phyloP scores from a whole-genome alignment of 2,888 invertebrate species.

The Campopleginae sp. region DNA sequence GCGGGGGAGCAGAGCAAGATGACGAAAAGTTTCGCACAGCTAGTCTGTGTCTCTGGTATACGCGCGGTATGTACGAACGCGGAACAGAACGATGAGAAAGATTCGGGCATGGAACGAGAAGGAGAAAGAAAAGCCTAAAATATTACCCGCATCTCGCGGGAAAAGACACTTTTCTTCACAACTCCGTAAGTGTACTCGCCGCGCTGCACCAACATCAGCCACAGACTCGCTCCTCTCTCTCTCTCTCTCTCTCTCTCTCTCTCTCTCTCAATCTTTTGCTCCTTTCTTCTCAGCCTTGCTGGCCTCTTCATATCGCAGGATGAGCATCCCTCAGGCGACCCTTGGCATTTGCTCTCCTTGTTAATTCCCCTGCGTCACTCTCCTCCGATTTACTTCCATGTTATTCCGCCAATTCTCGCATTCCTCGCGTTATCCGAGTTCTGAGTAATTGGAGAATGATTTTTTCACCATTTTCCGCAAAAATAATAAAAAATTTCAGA shows the following conservation, averaged over 20 bases:
- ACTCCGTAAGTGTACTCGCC: constrained; percentile 71
- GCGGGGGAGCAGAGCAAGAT: constrained; percentile 64
- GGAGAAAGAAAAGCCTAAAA: constrained; percentile 74
- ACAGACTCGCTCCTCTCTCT: constrained; percentile 28
- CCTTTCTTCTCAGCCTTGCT: constrained; percentile 23
- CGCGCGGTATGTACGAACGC: constrained; percentile 71
- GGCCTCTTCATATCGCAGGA: constrained; percentile 35
- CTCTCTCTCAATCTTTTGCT: constrained; percentile 17
- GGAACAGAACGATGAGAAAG: constrained; percentile 8
- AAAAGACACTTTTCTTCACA: constrained; percentile 74
- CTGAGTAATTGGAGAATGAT: too few species aligned
- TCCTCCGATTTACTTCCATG: constrained; percentile 2
- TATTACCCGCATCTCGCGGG: constrained; percentile 77
- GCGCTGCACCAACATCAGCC: constrained; percentile 53
- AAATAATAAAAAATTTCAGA: too few species aligned
- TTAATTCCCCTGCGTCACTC: constrained; percentile 6
- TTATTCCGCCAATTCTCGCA: constrained; percentile 30
- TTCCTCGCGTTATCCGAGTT: too few species aligned
- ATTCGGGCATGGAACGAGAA: background rate
- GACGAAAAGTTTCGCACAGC: constrained; percentile 76
- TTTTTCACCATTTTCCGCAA: too few species aligned
- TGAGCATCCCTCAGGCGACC: constrained; percentile 47
- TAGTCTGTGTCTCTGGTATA: constrained; percentile 15
- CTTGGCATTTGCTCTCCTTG: constrained; percentile 36
- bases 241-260: constrained; percentile 4